These are phyloP conservation scores for Corvus moneduloides DNA, from an alignment of 2,113 vertebrate genomes.

Conservation along the genomic window DNA sequence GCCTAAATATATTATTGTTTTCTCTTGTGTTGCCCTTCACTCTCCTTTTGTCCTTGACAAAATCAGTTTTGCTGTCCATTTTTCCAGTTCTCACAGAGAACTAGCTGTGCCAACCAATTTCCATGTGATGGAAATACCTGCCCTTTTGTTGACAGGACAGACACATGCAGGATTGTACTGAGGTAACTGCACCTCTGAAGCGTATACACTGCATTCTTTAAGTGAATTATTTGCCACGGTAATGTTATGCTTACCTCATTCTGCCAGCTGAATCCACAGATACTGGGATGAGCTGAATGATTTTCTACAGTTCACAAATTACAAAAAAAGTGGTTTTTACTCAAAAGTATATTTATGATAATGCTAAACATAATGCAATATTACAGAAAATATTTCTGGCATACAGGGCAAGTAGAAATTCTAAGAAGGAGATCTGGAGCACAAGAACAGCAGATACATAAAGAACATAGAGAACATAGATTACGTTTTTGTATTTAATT, in stretches of 20 bases:
- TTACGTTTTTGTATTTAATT: neutral
- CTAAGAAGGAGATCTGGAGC: neutral
- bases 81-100: neutral
- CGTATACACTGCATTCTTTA: neutral
- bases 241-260: neutral
- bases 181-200: neutral
- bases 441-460: neutral
- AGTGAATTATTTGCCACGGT: neutral
- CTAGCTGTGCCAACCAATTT: neutral
- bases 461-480: neutral
- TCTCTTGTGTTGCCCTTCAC: neutral
- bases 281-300: neutral
- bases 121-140: neutral
- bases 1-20: neutral
- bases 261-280: neutral
- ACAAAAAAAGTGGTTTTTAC: neutral
- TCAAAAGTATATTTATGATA: neutral
- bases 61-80: neutral
- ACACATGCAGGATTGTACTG: neutral
- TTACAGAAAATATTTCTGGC: neutral
- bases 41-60: neutral
- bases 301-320: neutral
- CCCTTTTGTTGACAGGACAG: neutral
- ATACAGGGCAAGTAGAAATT: neutral
- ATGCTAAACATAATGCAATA: neutral